A percentile compares a stretch with the other conserved stretches of the same genome.
Conservation (phyloP, 2,888 invertebrate species). For the Pedicia rivosa region DNA sequence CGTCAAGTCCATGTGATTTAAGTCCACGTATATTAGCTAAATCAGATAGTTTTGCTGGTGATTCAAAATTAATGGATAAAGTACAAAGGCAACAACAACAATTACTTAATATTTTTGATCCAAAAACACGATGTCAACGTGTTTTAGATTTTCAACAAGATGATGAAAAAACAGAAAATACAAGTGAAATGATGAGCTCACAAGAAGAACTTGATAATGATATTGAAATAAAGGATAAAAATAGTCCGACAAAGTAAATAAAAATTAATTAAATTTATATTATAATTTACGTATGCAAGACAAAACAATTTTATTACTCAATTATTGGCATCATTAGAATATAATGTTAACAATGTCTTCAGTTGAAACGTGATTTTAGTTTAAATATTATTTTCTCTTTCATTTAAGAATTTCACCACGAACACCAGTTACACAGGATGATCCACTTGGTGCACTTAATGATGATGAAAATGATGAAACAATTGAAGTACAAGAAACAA, state of each 20-base stretch:
- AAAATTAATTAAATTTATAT: not conserved
- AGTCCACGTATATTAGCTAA: conserved; percentile 38
- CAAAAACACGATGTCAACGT: conserved; percentile 7
- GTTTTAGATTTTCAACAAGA: conserved; percentile 16
- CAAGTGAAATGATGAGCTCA: conserved; percentile 18
- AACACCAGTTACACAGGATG: conserved; percentile 80
- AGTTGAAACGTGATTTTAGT: too few species aligned
- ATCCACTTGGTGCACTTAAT: conserved; percentile 72
- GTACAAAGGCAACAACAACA: conserved; percentile 37
- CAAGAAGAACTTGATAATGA: conserved; percentile 21
- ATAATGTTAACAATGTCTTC: conserved; percentile 26
- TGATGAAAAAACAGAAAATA: conserved; percentile 9
- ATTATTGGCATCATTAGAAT: conserved; percentile 4
- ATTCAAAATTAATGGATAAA: conserved; percentile 58
- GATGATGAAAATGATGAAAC: conserved; percentile 17
- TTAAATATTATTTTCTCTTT: not conserved
- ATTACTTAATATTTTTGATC: conserved; percentile 14
- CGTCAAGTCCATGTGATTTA: conserved; percentile 43
- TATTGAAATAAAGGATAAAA: conserved; percentile 15
- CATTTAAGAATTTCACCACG: conserved; percentile 49
- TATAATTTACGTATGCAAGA: not conserved
- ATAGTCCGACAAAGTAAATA: conserved; percentile 29
- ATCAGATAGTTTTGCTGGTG: conserved; percentile 65
- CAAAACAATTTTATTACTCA: conserved; percentile 3
- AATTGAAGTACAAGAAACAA: conserved; percentile 10